Percentiles rank a stretch among this genome's conserved stretches.
phyloP scores from a whole-genome alignment of 2,113 vertebrate species.

The Prunella himalayana region DNA sequence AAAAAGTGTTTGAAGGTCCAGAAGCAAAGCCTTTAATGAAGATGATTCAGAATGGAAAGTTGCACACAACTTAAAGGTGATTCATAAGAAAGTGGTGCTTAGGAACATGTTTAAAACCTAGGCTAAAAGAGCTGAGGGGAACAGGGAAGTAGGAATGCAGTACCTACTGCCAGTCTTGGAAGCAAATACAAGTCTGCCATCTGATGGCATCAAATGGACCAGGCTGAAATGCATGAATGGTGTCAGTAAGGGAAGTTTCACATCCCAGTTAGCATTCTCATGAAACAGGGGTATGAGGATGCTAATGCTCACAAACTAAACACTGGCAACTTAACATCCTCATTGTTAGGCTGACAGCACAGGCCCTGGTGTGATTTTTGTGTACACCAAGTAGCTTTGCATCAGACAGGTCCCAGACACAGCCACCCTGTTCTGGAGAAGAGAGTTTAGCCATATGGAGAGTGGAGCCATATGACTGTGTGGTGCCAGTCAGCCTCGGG shows the following conservation, averaged over 20 bases:
- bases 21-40: background rate
- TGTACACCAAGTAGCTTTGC: background rate
- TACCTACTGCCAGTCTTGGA: background rate
- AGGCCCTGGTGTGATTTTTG: background rate
- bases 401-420: background rate
- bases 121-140: background rate
- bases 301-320: background rate
- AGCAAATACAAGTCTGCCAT: slow-evolving; percentile 61
- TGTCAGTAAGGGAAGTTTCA: background rate
- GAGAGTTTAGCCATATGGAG: background rate
- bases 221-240: background rate
- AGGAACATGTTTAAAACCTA: background rate
- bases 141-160: background rate
- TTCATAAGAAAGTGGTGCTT: background rate
- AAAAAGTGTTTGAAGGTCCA: background rate
- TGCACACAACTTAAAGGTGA: background rate
- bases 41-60: background rate
- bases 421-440: background rate
- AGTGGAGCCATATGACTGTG: no score
- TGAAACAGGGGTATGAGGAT: background rate
- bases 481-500: background rate
- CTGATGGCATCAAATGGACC: slow-evolving; percentile 35
- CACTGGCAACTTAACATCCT: background rate
- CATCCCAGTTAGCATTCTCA: background rate
- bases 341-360: background rate